Evolutionary conservation across 1,140 invertebrate species (phyloP).

Genomic region (Tenebrio molitor): DNA sequence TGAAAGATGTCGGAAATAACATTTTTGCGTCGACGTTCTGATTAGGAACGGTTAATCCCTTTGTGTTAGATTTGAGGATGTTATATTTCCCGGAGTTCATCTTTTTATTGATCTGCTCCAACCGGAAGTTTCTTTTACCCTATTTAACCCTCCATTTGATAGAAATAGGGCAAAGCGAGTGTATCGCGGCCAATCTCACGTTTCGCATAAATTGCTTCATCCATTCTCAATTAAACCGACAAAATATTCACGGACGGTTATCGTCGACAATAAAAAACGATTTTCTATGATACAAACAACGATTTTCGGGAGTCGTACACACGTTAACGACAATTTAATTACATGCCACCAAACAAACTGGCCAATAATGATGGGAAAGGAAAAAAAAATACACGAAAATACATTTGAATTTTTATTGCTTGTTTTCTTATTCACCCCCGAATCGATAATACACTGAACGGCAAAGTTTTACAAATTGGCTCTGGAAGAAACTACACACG

Average conservation of each 20-base stretch:
- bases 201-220: constrained; percentile 2
- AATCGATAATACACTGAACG: constrained; percentile 34
- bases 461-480: constrained; percentile 8
- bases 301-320: constrained; percentile 2
- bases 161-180: not conserved
- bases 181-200: not conserved
- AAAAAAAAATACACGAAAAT: constrained; percentile 18
- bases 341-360: not conserved
- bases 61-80: not conserved
- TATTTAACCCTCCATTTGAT: not conserved
- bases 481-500: constrained; percentile 9
- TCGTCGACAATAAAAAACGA: constrained; percentile 8
- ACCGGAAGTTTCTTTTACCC: not conserved
- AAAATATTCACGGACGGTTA: not conserved
- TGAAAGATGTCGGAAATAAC: too few relatives aligned
- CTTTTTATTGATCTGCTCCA: not conserved
- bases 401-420: constrained; percentile 34
- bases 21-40: too few relatives aligned
- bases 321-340: constrained; percentile 23
- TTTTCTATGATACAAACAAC: constrained; percentile 4
- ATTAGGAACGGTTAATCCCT: too few relatives aligned
- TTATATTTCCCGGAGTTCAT: not conserved
- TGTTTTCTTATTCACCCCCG: constrained; percentile 28
- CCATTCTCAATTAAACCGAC: not conserved
- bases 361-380: constrained; percentile 1